Percentiles rank a stretch among this genome's conserved stretches.
Evolutionary conservation across 1,140 invertebrate genomes (phyloP).

Genomic region (Holotrichia oblita): DNA sequence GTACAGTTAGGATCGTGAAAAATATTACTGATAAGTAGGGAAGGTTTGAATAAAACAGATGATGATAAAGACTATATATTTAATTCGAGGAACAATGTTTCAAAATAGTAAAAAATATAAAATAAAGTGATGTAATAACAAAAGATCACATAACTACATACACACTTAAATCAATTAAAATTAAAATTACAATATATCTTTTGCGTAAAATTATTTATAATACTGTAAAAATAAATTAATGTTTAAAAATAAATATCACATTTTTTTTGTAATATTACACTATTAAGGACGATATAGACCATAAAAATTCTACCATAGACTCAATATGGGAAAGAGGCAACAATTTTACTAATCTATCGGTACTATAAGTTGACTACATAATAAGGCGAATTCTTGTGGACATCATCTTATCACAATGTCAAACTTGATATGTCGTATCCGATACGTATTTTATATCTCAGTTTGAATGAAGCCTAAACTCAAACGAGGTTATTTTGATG

Average conservation of each 20-base stretch:
- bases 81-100: conserved; percentile 20
- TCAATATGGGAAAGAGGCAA: conserved; percentile 24
- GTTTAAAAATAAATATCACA: conserved; percentile 32
- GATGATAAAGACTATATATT: background rate
- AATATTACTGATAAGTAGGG: too few species aligned
- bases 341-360: background rate
- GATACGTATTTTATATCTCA: conserved; percentile 21
- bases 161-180: background rate
- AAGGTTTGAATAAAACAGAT: background rate
- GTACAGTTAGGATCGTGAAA: too few species aligned
- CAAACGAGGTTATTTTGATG: conserved; percentile 28
- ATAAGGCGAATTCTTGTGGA: conserved; percentile 28
- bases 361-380: conserved; percentile 12
- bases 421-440: conserved; percentile 17
- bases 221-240: conserved; percentile 30
- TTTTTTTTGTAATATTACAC: conserved; percentile 15
- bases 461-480: conserved; percentile 13
- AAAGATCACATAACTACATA: background rate
- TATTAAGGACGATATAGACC: background rate
- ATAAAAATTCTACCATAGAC: conserved; percentile 33
- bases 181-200: background rate
- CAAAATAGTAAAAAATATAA: conserved; percentile 9
- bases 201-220: background rate
- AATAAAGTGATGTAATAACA: background rate
- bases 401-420: conserved; percentile 25